Base-by-base conservation (phyloP, 2,113 vertebrate genomes). In the Saimiri boliviensis region DNA sequence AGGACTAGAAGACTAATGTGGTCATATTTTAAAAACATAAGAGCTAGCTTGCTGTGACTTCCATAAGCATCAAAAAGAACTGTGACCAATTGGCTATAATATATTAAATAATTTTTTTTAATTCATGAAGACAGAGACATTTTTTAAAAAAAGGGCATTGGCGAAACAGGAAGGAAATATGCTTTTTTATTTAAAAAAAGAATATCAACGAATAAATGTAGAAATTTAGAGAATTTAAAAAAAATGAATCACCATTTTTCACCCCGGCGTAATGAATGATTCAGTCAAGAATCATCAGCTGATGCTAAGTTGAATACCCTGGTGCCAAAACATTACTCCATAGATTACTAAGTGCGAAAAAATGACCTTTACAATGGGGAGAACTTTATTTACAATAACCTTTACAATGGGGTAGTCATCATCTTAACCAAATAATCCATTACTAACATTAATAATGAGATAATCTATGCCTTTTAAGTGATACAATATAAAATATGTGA, bases 401-500 rank as follows among this genome's bases (percentile, higher is more conserved):
- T 82, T 92, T 74, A 45, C 37, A 23, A 47, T 82, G 35, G 17
- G 20, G 13, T 52, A 88, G 13, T 77, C 49, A 70, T n/a, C 30
- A 88, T 71, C 13, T 83, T 88, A 32, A 63, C 23, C 40, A 86
- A 91, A 49, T 52, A 10, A 77, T 35, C 4, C 17, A 83, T 92
- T 92, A 82, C 74, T n/a, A 89, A 84, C 23, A 88, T n/a, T 32
- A 83, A 23, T n/a, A 77, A n/a, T 42, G 17, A 85, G 83, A 88
- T n/a, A 56, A 79, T 68, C 56, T 68, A 10, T 74, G 8, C 74
- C 54, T 90, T 93, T 63, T 40, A 73, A 58, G 35, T 82, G 42
- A 94, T 89, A 73, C 10, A 77, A 66, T 63, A 54, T 81, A 90
- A 93, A 93, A 63, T 56, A 30, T 89, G 71, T 93, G 81, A 93